These are phyloP conservation scores for Cyphomyrus discorhynchus DNA, from an alignment of 2,113 vertebrate genomes.

Conservation along the genomic window DNA sequence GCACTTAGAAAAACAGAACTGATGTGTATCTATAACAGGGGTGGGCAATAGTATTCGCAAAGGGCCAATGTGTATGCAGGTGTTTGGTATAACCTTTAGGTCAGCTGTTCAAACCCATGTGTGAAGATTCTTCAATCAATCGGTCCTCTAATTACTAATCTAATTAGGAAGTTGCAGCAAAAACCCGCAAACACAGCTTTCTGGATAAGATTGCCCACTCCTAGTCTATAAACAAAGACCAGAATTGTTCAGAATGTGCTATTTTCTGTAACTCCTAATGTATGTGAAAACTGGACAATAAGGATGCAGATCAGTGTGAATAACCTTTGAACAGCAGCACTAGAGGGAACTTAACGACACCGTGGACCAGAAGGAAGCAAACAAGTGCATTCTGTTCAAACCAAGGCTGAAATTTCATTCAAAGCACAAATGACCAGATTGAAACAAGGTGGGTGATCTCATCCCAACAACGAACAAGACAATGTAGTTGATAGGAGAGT, in stretches of 20 bases:
- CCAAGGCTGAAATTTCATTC: not conserved
- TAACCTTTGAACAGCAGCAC: not conserved
- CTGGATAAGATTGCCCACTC: too few relatives aligned
- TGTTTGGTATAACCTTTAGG: too few relatives aligned
- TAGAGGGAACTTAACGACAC: not conserved
- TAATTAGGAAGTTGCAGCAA: too few relatives aligned
- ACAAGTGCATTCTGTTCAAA: not conserved
- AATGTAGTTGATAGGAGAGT: not conserved
- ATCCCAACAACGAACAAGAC: not conserved
- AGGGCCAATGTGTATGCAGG: too few relatives aligned
- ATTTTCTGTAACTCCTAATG: not conserved
- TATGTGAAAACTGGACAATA: not conserved
- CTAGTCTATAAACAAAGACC: not conserved
- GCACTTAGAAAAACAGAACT: not conserved
- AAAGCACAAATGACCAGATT: not conserved
- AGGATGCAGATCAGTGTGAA: not conserved
- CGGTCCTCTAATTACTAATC: too few relatives aligned
- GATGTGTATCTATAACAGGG: not conserved
- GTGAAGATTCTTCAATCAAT: too few relatives aligned
- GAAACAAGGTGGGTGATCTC: not conserved
- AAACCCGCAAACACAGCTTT: too few relatives aligned
- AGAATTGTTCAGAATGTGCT: not conserved
- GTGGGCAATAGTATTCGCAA: too few relatives aligned
- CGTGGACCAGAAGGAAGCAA: not conserved
- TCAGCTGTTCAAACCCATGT: too few relatives aligned